A percentile compares a stretch with the other conserved stretches of the same genome.
Evolutionary conservation across 2,113 vertebrate species (phyloP).

Genomic region (Oncorhynchus kisutch): DNA sequence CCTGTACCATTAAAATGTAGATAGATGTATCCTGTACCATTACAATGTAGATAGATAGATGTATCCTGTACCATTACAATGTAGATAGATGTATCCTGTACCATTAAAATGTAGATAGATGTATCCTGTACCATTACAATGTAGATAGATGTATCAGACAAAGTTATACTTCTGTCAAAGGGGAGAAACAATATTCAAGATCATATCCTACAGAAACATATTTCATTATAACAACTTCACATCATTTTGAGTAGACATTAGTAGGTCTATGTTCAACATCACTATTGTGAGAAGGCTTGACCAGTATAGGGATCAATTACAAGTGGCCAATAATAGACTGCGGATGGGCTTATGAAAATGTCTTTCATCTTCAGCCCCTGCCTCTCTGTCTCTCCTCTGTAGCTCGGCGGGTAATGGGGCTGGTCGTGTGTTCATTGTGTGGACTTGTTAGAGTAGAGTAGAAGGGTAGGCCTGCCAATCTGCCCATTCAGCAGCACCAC

Average conservation of each 20-base stretch:
- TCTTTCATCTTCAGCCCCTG: not conserved
- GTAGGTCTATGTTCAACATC: not conserved
- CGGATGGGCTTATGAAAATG: not conserved
- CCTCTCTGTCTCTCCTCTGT: not conserved
- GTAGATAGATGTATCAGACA: not conserved
- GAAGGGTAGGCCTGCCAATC: constrained; percentile 33
- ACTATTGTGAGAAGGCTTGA: not conserved
- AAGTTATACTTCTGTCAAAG: not conserved
- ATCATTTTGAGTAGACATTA: not conserved
- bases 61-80: too few species aligned
- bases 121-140: too few species aligned
- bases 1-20: too few species aligned
- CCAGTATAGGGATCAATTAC: not conserved
- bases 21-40: too few species aligned
- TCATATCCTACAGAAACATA: not conserved
- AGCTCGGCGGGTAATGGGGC: not conserved
- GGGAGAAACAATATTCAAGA: not conserved
- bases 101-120: too few species aligned
- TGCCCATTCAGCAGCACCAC: constrained; percentile 44
- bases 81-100: too few species aligned
- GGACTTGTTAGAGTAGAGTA: constrained; percentile 12
- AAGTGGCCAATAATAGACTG: not conserved
- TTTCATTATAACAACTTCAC: not conserved
- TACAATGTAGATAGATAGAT: too few species aligned
- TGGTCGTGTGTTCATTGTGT: constrained; percentile 7